phyloP scores from a whole-genome alignment of 2,888 invertebrate genomes.

The Zele albiditarsus region DNA sequence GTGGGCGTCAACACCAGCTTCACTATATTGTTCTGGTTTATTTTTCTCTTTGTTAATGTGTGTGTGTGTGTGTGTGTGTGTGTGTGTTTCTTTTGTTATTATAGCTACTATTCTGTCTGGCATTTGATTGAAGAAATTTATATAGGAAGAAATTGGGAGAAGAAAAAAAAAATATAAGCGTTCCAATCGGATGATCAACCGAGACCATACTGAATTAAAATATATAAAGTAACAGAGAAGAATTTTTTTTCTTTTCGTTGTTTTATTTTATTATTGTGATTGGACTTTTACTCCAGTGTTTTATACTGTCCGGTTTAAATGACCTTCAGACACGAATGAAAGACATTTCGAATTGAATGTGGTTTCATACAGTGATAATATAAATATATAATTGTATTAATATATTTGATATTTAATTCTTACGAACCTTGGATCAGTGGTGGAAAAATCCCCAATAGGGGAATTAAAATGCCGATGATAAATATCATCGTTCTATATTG shows the following conservation, averaged over 20 bases:
- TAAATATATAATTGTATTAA: conserved; percentile 1
- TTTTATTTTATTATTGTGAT: background rate
- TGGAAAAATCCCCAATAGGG: conserved; percentile 62
- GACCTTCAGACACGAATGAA: conserved; percentile 24
- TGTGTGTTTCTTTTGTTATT: background rate
- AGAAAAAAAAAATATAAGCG: background rate
- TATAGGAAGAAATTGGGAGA: background rate
- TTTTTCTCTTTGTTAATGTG: background rate
- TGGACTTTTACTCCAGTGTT: conserved; percentile 2
- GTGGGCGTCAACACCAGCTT: conserved; percentile 59
- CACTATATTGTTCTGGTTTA: conserved; percentile 49
- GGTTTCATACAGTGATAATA: background rate
- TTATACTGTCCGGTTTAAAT: conserved; percentile 12
- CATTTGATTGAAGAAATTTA: no score
- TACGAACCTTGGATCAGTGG: conserved; percentile 59
- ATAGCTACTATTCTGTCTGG: background rate
- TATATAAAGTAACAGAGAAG: background rate
- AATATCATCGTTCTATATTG: conserved; percentile 58
- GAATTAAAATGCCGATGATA: conserved; percentile 60
- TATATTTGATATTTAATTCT: background rate
- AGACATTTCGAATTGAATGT: background rate
- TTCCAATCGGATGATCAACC: conserved; percentile 11
- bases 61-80: background rate
- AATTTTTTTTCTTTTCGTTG: background rate
- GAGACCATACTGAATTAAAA: background rate